These are phyloP conservation scores for Drosophila nigricruria DNA, from an alignment of 2,888 invertebrate species.

Conservation along the genomic window DNA sequence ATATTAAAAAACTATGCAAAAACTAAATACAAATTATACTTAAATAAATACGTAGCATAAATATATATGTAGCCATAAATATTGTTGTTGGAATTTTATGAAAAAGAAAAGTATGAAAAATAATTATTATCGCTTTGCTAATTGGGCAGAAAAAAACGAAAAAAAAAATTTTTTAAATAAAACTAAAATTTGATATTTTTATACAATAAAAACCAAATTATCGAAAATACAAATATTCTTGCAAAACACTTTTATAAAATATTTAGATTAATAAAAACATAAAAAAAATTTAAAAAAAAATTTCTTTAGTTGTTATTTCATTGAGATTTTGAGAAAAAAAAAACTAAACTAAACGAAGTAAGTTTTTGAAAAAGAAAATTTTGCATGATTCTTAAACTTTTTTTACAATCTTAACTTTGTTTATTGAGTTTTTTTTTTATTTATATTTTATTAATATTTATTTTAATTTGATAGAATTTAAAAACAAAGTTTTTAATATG, in stretches of 20 bases:
- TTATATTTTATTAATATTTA: not conserved
- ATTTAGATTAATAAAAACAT: constrained; percentile 60
- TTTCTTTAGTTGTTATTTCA: constrained; percentile 20
- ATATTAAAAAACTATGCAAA: constrained; percentile 35
- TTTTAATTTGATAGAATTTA: too few species aligned
- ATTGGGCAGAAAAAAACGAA: constrained; percentile 32
- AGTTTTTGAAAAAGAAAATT: constrained; percentile 24
- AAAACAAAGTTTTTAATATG: too few species aligned
- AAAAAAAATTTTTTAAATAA: not conserved
- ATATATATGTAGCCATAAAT: constrained; percentile 49
- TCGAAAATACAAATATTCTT: constrained; percentile 39
- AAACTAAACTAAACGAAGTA: constrained; percentile 27
- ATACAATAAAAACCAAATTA: constrained; percentile 54
- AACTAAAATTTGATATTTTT: constrained; percentile 76
- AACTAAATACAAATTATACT: constrained; percentile 28
- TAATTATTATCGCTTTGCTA: constrained; percentile 64
- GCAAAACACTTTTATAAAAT: constrained; percentile 61
- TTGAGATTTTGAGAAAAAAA: constrained; percentile 13
- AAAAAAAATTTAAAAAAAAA: constrained; percentile 23
- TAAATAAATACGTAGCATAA: constrained; percentile 38
- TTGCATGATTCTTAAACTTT: constrained; percentile 33
- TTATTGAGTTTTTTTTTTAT: not conserved
- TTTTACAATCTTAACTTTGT: not conserved
- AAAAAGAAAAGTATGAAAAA: constrained; percentile 14
- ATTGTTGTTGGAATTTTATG: constrained; percentile 51